Base-by-base conservation (phyloP, 2,797 vertebrate species). In the Eospalax fontanierii region DNA sequence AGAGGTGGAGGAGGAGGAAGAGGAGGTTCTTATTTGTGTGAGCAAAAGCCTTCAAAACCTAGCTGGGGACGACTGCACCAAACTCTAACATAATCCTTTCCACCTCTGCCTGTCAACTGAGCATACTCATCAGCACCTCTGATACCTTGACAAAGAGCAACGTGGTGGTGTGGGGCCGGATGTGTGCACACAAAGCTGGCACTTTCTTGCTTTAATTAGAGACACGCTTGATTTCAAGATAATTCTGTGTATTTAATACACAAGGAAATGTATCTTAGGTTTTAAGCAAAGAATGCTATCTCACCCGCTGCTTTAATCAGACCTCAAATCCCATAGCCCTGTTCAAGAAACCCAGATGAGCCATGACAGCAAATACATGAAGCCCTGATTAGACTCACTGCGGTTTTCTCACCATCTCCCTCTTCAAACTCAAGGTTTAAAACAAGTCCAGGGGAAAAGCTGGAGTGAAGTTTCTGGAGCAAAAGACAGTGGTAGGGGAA, bases 171-270 rank as follows among this genome's bases (percentile, higher is more conserved):
- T 78, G 16, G 61, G 80, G 78, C 43, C 24, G 7, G 30, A 89
- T 0, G 80, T 74, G 50, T 0, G 57, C n/a, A 26, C 89, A 70
- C 61, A 81, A 59, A 43, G 75, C 86, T 84, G 78, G 35, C 30
- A 0, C 0, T 68, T 92, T 90, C 35, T 91, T 90, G 33, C 86
- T 96, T 74, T 96, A 95, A 96, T 97, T 95, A 97, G 33, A 97
- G 88, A 97, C 87, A 91, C 80, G 6, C 15, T 87, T 92, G 90
- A 74, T 82, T 96, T 97, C 95, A 92, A 97, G 97, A 95, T 90
- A 95, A 93, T 90, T 95, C 94, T 89, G 87, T 61, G 95, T 90
- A 71, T 98, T 97, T 97, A 97, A 97, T 95, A 82, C 91, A 92
- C 90, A 96, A 87, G 54, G 92, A 88, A 90, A 90, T 89, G 82